Conservation (phyloP, 2,888 invertebrate species). For the Carpatolechia fugitivella region DNA sequence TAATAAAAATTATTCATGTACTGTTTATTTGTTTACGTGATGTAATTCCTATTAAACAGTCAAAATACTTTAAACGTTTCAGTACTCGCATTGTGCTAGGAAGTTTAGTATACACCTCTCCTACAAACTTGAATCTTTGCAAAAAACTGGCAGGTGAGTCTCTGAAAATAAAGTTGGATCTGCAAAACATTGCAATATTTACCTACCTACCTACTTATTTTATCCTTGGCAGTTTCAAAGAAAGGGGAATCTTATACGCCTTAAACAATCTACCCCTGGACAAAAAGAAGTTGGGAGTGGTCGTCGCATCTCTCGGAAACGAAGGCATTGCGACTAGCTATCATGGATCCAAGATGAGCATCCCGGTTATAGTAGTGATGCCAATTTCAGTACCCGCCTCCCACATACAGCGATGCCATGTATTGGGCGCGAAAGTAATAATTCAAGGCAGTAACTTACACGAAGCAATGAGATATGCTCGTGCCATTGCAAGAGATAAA, state of each 20-base stretch:
- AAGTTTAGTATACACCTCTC: constrained; percentile 45
- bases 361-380: constrained; percentile 84
- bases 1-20: background rate
- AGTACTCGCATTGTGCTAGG: constrained; percentile 46
- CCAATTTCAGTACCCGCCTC: constrained; percentile 82
- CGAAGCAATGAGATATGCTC: constrained; percentile 81
- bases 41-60: background rate
- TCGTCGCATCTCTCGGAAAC: constrained; percentile 85
- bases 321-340: constrained; percentile 84
- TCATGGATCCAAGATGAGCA: constrained; percentile 79
- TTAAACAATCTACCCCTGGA: constrained; percentile 77
- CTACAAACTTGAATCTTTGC: constrained; percentile 51
- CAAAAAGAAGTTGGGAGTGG: constrained; percentile 81
- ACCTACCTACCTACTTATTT: background rate
- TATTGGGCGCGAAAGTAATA: constrained; percentile 82
- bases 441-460: constrained; percentile 80
- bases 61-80: constrained; percentile 18
- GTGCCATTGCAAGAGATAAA: constrained; percentile 78
- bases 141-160: constrained; percentile 49
- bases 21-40: background rate
- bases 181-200: background rate
- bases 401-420: constrained; percentile 82
- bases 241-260: constrained; percentile 83
- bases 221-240: constrained; percentile 80
- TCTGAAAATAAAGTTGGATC: background rate